Evolutionary conservation across 2,888 invertebrate genomes (phyloP), one percentile per base, ranked within the genome.

Genomic region (Catocala sponsa): DNA sequence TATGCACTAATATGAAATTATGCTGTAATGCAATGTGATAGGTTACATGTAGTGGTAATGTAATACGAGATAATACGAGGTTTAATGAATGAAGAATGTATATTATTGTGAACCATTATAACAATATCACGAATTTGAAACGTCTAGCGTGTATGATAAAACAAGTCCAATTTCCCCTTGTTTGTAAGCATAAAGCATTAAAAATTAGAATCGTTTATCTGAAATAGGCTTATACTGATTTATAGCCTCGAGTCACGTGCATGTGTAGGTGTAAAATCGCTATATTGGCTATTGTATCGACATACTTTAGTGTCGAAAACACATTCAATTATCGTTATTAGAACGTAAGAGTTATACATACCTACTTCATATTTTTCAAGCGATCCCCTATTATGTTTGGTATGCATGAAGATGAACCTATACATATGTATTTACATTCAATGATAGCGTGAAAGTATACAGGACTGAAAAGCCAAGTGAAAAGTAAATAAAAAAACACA

Each of bases 401-500:
- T 65, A 62, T 53, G 9, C 47, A 12, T 15, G 54, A 56, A 71
- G 52, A 68, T 58, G 58, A 59, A 70, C 60, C 65, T 55, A 68
- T 11, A 53, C 52, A 50, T 48, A 58, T 55, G 0, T 61, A 51
- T 61, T 64, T 66, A 63, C 42, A 63, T 11, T 33, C 46, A 58
- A 54, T 33, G 54, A 54, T 32, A 47, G 13, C 35, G 72, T 78
- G 78, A 78, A 78, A 75, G 78, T 72, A 52, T 68, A 68, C 50
- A 57, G 49, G 49, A 59, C 66, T 69, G 72, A 77, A 74, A 76
- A 76, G 64, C 63, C 41, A 55, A 70, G 54, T 67, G 74, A 75
- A 74, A 79, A 73, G 74, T 75, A 74, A 80, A 80, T 75, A 72
- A 78, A 71, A 72, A 72, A 70, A 67, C 69, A 65, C 70, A 72